Base-by-base conservation (phyloP, 2,797 vertebrate species). In the Xyrichtys novacula region DNA sequence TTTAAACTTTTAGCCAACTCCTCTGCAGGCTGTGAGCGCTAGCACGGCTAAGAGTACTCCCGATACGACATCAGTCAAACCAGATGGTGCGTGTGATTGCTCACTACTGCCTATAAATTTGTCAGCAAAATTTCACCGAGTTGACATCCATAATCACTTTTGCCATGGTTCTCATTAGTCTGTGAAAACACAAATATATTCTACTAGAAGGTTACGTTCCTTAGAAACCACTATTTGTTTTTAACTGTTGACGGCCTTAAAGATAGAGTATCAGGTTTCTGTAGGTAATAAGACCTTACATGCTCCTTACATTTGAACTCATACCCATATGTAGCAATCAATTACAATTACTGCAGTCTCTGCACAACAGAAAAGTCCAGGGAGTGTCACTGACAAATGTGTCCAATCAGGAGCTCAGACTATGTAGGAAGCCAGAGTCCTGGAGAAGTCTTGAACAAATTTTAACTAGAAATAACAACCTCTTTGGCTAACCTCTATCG, bases 41-140 rank as follows among this genome's bases (percentile, higher is more conserved):
- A 19, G 25, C 23, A 28, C 8, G 26, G 52, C 48, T 73, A 50
- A 57, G 73, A 78, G 56, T 53, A n/a, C 50, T 22, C 56, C 49
- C 5, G 0, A 34, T 42, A 3, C 8, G 5, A 68, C 62, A 64
- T 69, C 58, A 74, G 65, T 84, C 61, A 67, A 73, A 77, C 68
- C 72, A 81, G 78, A 80, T 76, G 78, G 61, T 38, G 58, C 71
- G 54, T 81, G 66, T 65, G 81, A 76, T 74, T 55, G 34, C 61
- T 80, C 53, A 59, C 48, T 67, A n/a, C 44, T 61, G 38, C 67
- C 60, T 65, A 14, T 25, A 47, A 65, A 74, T 64, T 71, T 73
- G 66, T 66, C 69, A 43, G 49, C 49, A 17, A 69, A 56, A 34
- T 56, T 49, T 65, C 42, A 44, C 62, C 22, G 42, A 68, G 71